These are phyloP conservation scores for Andrena fulva DNA, from an alignment of 2,888 invertebrate species.

Conservation along the genomic window DNA sequence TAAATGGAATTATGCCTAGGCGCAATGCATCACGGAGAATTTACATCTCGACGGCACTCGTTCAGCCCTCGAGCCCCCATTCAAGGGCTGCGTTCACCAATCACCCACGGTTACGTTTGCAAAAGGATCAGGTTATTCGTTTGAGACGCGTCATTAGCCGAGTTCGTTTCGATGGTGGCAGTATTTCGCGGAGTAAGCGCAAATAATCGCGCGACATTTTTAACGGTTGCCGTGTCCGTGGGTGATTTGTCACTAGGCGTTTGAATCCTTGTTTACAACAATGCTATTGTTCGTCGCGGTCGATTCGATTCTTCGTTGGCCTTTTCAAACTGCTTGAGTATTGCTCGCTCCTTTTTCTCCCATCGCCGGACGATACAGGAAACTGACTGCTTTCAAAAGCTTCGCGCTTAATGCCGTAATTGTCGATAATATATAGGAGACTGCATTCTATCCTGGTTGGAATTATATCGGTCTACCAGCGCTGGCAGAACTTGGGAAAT, in stretches of 20 bases:
- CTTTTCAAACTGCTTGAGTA: not conserved
- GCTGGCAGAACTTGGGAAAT: conserved; percentile 61
- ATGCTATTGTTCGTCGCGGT: not conserved
- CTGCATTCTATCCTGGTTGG: conserved; percentile 59
- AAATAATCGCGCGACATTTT: not conserved
- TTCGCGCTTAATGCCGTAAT: conserved; percentile 59
- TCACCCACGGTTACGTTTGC: conserved; percentile 20
- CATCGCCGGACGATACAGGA: conserved; percentile 21
- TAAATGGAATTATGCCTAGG: conserved; percentile 60
- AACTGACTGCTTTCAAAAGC: conserved; percentile 18
- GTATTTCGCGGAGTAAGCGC: not conserved
- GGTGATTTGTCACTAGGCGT: not conserved
- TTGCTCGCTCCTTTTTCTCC: no score
- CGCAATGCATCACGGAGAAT: conserved; percentile 45
- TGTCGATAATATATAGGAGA: conserved; percentile 64
- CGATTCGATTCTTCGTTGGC: not conserved
- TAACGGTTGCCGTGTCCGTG: no score
- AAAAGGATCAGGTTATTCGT: conserved; percentile 17
- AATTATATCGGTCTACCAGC: conserved; percentile 58
- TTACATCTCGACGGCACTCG: conserved; percentile 31
- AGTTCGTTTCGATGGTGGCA: not conserved
- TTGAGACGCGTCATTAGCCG: conserved; percentile 1
- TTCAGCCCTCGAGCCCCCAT: conserved; percentile 10
- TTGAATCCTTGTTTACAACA: not conserved
- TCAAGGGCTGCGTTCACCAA: conserved; percentile 6